Percentiles rank a stretch among this genome's conserved stretches.
phyloP scores from a whole-genome alignment of 2,113 vertebrate genomes.

The Ceratotherium simum region DNA sequence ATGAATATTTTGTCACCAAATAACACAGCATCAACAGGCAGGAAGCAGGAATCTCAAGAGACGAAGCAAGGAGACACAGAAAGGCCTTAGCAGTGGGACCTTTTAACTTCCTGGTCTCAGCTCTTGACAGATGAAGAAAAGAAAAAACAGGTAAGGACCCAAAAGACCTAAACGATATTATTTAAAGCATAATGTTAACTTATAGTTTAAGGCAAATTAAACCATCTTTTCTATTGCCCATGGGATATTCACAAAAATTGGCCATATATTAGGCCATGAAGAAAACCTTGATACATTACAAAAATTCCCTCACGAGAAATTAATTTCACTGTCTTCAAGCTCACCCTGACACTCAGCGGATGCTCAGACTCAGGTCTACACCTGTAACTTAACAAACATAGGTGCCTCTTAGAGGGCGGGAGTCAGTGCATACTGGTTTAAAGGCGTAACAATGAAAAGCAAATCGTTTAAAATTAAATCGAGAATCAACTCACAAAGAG shows the following conservation, averaged over 20 bases:
- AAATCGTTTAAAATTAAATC: fast-evolving
- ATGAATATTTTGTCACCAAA: not conserved
- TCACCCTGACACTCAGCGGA: fast-evolving
- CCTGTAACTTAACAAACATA: fast-evolving
- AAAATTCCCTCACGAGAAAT: not conserved
- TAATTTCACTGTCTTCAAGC: not conserved
- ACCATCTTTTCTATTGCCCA: not conserved
- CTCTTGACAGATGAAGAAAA: too few relatives aligned
- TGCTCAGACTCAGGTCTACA: fast-evolving
- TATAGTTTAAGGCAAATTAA: not conserved
- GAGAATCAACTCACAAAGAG: too few relatives aligned
- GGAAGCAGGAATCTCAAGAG: fast-evolving
- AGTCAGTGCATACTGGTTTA: fast-evolving
- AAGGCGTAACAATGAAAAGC: not conserved
- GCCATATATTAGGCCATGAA: fast-evolving
- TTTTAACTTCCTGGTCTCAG: not conserved
- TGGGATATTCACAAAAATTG: not conserved
- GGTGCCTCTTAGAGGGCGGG: fast-evolving
- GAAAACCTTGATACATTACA: not conserved
- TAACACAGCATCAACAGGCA: fast-evolving
- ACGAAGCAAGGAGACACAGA: fast-evolving
- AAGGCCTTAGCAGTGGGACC: fast-evolving
- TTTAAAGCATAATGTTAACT: not conserved
- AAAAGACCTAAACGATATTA: not conserved
- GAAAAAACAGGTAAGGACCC: not conserved